Evolutionary conservation across 2,113 vertebrate species (phyloP).

Genomic region (Haemorhous mexicanus): DNA sequence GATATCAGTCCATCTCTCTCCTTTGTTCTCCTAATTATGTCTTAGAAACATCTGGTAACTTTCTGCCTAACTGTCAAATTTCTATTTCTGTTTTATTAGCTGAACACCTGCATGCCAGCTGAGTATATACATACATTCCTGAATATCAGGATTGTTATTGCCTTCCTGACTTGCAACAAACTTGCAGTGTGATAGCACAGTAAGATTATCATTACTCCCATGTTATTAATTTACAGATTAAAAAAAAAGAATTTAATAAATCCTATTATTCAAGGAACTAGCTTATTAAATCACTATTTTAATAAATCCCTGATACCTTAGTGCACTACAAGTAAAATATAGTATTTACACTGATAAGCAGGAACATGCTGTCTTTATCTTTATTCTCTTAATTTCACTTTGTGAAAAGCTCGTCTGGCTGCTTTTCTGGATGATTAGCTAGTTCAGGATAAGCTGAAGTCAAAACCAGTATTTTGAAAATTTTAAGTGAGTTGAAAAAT

Average conservation of each 20-base stretch:
- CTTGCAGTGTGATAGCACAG: not conserved
- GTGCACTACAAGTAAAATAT: not conserved
- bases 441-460: not conserved
- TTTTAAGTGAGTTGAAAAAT: not conserved
- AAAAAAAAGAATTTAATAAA: not conserved
- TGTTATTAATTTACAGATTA: not conserved
- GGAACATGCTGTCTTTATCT: too few species aligned
- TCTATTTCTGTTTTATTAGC: constrained; percentile 48
- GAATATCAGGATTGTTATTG: not conserved
- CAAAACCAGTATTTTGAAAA: not conserved
- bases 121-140: constrained; percentile 19
- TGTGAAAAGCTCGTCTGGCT: not conserved
- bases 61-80: constrained; percentile 14
- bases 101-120: constrained; percentile 44
- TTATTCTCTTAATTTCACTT: not conserved
- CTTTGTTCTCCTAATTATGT: not conserved
- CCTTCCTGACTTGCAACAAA: not conserved
- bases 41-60: constrained; percentile 26
- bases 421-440: not conserved
- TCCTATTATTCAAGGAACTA: not conserved
- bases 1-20: not conserved
- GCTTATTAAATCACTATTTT: not conserved
- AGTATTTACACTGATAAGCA: not conserved
- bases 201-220: not conserved
- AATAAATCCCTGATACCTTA: not conserved